These are phyloP conservation scores for Styela clava DNA, from an alignment of 23 tunicate genomes.

Conservation along the genomic window DNA sequence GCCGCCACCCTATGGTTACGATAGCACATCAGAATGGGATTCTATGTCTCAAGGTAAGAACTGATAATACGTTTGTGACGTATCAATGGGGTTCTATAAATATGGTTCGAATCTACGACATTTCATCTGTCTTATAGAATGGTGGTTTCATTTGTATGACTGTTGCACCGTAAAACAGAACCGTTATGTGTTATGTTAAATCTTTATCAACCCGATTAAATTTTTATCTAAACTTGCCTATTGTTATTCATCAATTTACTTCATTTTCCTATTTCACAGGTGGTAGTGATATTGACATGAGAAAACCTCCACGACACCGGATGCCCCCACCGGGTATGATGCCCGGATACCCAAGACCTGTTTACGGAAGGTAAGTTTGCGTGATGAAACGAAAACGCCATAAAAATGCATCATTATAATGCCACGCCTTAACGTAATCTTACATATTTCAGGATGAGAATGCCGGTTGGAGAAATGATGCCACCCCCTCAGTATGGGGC, in stretches of 20 bases:
- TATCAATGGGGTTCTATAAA: not conserved
- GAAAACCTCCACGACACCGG: slow-evolving; percentile 27
- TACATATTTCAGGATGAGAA: slow-evolving; percentile 1
- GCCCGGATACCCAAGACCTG: slow-evolving; percentile 21
- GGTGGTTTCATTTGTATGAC: too few species aligned
- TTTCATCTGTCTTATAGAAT: too few species aligned
- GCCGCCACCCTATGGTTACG: slow-evolving; percentile 25
- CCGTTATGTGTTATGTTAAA: too few species aligned
- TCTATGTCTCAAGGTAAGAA: slow-evolving; percentile 6
- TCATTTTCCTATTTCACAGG: too few species aligned
- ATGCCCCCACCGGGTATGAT: slow-evolving; percentile 40
- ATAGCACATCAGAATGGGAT: slow-evolving; percentile 19
- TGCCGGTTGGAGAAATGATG: slow-evolving; percentile 4
- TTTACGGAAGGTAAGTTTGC: slow-evolving; percentile 13
- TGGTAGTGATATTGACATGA: slow-evolving; percentile 14
- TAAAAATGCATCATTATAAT: too few species aligned
- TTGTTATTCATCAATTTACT: too few species aligned
- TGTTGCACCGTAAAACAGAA: too few species aligned
- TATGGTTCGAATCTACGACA: not conserved
- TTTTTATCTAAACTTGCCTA: too few species aligned
- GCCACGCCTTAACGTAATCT: too few species aligned
- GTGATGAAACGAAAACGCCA: too few species aligned
- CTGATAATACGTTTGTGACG: not conserved
- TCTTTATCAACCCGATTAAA: too few species aligned
- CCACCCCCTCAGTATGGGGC: not conserved